These are phyloP conservation scores for Epinephelus cyanopodus DNA, from an alignment of 2,113 vertebrate species.

Conservation along the genomic window DNA sequence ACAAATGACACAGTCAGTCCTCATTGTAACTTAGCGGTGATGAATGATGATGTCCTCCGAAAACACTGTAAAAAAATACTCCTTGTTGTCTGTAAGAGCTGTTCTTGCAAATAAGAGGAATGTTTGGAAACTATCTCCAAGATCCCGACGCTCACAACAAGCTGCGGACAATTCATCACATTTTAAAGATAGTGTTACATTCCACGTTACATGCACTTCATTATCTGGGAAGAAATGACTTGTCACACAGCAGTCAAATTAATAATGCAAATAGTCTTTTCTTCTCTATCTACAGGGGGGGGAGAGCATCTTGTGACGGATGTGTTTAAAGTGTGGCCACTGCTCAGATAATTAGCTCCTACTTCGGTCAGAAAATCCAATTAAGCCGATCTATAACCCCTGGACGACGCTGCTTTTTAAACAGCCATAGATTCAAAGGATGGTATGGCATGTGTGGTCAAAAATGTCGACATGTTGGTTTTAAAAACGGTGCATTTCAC, in stretches of 20 bases:
- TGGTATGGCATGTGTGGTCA: background rate
- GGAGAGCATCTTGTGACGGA: conserved; percentile 47
- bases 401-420: conserved; percentile 36
- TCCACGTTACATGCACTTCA: conserved; percentile 37
- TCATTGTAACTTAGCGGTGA: conserved; percentile 70
- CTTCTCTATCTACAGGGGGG: conserved; percentile 19
- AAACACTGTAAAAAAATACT: conserved; percentile 65
- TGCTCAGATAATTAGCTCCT: conserved; percentile 71
- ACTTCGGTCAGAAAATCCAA: conserved; percentile 68
- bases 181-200: conserved; percentile 26
- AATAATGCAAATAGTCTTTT: conserved; percentile 47
- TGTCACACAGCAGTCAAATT: conserved; percentile 44
- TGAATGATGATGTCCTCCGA: conserved; percentile 70
- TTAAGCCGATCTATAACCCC: conserved; percentile 66
- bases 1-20: conserved; percentile 76
- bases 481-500: conserved; percentile 7
- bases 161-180: conserved; percentile 42
- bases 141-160: conserved; percentile 32
- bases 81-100: conserved; percentile 41
- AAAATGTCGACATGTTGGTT: background rate
- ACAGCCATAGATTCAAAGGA: conserved; percentile 25
- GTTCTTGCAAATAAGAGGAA: conserved; percentile 47
- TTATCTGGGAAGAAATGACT: conserved; percentile 44
- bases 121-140: conserved; percentile 49
- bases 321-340: conserved; percentile 55